phyloP scores from a whole-genome alignment of 2,888 invertebrate genomes.

The Hemicrepidius hirtus region DNA sequence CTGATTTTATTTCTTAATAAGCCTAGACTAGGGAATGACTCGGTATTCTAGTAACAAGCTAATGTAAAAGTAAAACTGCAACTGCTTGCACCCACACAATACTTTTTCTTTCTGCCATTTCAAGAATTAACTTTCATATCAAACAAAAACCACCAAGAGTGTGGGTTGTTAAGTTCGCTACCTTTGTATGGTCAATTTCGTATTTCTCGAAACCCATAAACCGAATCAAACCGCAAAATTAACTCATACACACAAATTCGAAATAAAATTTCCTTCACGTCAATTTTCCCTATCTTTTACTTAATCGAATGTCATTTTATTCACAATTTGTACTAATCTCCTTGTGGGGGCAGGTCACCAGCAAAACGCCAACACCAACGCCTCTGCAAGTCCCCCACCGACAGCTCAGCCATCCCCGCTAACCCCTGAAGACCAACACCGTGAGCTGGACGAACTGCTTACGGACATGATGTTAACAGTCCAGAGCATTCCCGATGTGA shows the following conservation, averaged over 20 bases:
- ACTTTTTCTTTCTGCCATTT: too few species aligned
- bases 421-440: conserved; percentile 75
- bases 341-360: conserved; percentile 67
- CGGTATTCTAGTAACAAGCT: too few species aligned
- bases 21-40: too few species aligned
- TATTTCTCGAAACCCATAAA: not conserved
- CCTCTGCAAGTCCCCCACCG: conserved; percentile 71
- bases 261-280: too few species aligned
- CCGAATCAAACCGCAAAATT: conserved; percentile 5
- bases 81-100: too few species aligned
- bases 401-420: conserved; percentile 71
- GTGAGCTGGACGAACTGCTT: conserved; percentile 88
- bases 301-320: conserved; percentile 12
- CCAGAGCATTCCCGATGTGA: conserved; percentile 83
- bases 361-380: conserved; percentile 72
- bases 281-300: not conserved
- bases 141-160: not conserved
- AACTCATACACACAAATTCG: not conserved
- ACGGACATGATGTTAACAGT: conserved; percentile 92
- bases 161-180: not conserved
- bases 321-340: conserved; percentile 30
- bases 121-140: too few species aligned
- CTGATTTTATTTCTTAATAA: too few species aligned
- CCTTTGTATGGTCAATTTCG: conserved; percentile 6
- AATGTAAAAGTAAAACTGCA: too few species aligned